Conservation (phyloP, 2,888 invertebrate species). For the Lysandra coridon region DNA sequence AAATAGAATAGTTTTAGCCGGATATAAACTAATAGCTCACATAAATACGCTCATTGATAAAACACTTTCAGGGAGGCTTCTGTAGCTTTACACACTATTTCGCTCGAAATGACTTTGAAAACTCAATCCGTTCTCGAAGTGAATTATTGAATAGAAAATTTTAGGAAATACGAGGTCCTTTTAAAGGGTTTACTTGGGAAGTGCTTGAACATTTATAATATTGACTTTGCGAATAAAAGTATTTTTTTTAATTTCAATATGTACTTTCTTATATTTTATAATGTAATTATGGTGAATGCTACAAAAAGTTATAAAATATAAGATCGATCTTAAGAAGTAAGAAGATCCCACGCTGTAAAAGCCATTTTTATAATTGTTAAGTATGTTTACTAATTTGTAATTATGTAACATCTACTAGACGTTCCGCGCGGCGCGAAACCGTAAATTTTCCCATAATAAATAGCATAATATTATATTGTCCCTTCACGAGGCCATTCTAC, state of each 20-base stretch:
- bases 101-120: background rate
- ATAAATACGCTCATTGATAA: background rate
- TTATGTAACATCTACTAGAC: too few species aligned
- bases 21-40: background rate
- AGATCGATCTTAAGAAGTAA: too few species aligned
- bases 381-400: too few species aligned
- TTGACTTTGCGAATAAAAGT: background rate
- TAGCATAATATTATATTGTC: too few species aligned
- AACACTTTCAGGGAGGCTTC: background rate
- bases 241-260: background rate
- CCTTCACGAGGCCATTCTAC: too few species aligned
- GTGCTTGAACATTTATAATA: background rate
- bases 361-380: too few species aligned
- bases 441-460: too few species aligned
- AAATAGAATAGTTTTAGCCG: background rate
- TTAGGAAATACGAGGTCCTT: background rate
- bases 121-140: conserved; percentile 1
- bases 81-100: conserved; percentile 14
- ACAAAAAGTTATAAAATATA: background rate
- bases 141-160: conserved; percentile 18
- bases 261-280: background rate
- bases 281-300: background rate
- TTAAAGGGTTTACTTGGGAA: background rate
- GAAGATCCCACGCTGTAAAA: too few species aligned
- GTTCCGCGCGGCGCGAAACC: too few species aligned